A percentile compares a stretch with the other conserved stretches of the same genome.
phyloP scores from a whole-genome alignment of 2,113 vertebrate genomes.

The Hepsetus odoe region DNA sequence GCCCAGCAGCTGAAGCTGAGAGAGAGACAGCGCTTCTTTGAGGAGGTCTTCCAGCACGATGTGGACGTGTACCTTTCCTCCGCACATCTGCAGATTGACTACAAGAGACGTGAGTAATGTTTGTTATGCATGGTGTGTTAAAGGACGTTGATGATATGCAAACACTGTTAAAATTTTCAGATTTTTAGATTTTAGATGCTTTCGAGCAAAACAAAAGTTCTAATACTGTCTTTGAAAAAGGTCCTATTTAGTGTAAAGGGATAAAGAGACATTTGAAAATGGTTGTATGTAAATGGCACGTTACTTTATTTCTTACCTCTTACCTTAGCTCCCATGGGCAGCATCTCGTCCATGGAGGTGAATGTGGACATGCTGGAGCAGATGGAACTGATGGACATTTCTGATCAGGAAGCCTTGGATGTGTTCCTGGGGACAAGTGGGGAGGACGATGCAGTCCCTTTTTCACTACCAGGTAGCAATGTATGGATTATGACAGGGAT shows the following conservation, averaged over 20 bases:
- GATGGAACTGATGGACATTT: constrained; percentile 89
- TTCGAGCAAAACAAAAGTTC: no score
- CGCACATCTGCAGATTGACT: constrained; percentile 89
- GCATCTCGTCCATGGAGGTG: constrained; percentile 97
- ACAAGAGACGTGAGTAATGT: constrained; percentile 83
- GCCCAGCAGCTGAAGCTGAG: constrained; percentile 85
- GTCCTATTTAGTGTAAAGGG: no score
- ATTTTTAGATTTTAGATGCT: no score
- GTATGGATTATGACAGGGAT: background rate
- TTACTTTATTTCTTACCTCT: background rate
- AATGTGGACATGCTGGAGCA: constrained; percentile 94
- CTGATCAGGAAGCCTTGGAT: constrained; percentile 89
- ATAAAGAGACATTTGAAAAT: no score
- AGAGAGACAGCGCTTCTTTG: constrained; percentile 93
- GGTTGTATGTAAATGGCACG: no score
- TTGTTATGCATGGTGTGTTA: background rate
- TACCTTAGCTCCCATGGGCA: constrained; percentile 82
- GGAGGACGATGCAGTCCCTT: constrained; percentile 74
- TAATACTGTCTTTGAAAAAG: no score
- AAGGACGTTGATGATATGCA: no score
- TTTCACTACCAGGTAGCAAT: constrained; percentile 76
- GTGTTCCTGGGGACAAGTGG: constrained; percentile 88
- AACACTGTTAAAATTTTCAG: no score
- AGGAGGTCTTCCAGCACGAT: constrained; percentile 95
- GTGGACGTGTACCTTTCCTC: constrained; percentile 90